A percentile compares a stretch with the other conserved stretches of the same genome.
Conservation (phyloP, 2,113 vertebrate species). For the Struthidea cinerea region DNA sequence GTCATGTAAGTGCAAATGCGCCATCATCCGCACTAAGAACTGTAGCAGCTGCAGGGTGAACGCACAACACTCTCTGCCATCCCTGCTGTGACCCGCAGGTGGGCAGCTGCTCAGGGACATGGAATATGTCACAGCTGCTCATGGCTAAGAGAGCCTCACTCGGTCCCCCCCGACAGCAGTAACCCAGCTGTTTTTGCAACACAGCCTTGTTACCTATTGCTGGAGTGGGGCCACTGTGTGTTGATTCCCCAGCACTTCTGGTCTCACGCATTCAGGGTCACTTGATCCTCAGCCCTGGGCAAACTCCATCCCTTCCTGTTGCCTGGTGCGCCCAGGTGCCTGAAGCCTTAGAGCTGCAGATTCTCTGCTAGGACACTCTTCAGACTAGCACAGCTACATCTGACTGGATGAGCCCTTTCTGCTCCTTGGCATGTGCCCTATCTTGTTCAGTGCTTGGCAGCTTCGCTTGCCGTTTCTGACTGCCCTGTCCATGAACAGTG, state of each 20-base stretch:
- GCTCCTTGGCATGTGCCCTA: not conserved
- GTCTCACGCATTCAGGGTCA: not conserved
- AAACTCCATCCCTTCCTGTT: not conserved
- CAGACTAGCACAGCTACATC: not conserved
- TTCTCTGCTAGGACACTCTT: not conserved
- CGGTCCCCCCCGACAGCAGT: rapidly evolving
- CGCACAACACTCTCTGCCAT: not conserved
- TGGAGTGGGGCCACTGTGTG: rapidly evolving
- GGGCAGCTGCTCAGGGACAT: not conserved
- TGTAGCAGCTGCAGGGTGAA: not conserved
- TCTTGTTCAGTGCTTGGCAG: not conserved
- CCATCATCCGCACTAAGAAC: not conserved
- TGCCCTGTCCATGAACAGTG: not conserved
- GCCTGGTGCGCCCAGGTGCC: not conserved
- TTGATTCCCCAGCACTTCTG: not conserved
- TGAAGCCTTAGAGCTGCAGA: not conserved
- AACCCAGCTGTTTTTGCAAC: not conserved
- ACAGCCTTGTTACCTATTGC: not conserved
- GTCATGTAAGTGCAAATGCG: not conserved
- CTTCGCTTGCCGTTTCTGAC: not conserved
- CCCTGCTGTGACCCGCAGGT: not conserved
- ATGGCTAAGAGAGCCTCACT: not conserved
- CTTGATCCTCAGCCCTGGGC: not conserved
- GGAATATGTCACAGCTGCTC: not conserved
- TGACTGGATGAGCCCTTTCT: not conserved